Base-by-base conservation (phyloP, 2,797 vertebrate genomes). In the Bradypus variegatus region DNA sequence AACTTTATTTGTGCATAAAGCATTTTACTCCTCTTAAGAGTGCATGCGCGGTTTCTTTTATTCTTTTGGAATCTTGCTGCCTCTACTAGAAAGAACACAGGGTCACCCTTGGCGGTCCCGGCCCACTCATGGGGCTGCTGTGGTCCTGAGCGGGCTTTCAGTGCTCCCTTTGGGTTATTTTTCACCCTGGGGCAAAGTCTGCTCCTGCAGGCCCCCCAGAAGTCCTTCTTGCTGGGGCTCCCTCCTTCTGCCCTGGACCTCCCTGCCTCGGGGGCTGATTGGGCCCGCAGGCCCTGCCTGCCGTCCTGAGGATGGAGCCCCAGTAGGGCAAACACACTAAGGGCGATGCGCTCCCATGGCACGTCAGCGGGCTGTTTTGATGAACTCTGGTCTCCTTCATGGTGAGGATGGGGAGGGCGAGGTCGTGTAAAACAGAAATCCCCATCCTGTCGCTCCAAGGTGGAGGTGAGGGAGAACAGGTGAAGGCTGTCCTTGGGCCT, bases 61-160 rank as follows among this genome's bases (percentile, higher is more conserved):
- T 88, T 38, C 69, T 72, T 13, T 0, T 10, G 23, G 9, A 18
- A 2, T 25, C n/a, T 55, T 15, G 38, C 9, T 60, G 12, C 48
- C 45, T 18, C 65, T 50, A 23, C 38, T 25, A 48, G 65, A 25
- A 62, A 21, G 90, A 73, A 3, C 41, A 8, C 0, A 4, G 1
- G 31, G 14, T 79, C 25, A 13, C 21, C 48, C 48, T 50, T 55
- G 58, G 72, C 8, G 23, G 31, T 13, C 64, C 38, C 15, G 64
- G 4, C 36, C 12, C 6, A 3, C n/a, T 80, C 27, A 0, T 1
- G 1, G 7, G 41, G 23, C 19, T 25, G 1, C 15, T 23, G 25
- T 1, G 8, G 0, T 7, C 4, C 48, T 2, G 7, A 29, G 29
- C 2, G 4, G 0, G 14, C 25, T 33, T 5, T 36, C 23, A 11